Base-by-base conservation (phyloP, 2,113 vertebrate genomes). In the Oceanites oceanicus region DNA sequence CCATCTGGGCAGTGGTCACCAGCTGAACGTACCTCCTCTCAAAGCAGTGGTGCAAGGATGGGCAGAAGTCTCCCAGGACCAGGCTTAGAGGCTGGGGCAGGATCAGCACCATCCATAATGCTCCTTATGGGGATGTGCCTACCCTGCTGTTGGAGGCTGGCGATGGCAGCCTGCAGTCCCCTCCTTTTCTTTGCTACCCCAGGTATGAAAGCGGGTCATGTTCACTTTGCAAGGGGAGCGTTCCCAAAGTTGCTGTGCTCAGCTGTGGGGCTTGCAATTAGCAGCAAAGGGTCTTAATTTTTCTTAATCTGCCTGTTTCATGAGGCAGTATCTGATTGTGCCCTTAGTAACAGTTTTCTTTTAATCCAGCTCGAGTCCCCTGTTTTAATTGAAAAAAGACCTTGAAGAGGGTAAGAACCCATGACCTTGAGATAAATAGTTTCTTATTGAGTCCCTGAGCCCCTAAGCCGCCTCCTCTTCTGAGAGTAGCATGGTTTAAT, bases 311-410 rank as follows among this genome's bases (percentile, higher is more conserved):
- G 47, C 47, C n/a, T 40, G n/a, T 86, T 95, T 67, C 58, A 52
- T 1, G 12, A 85, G 53, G 47, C 30, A 53, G 49, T 58, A 73
- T 97, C 49, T 90, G 85, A 11, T 70, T 72, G 50, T 87, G 86
- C 66, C 71, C 62, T 70, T 89, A 85, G 80, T 89, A 86, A 75
- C 47, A 40, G 6, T 5, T 17, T 76, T 91, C 91, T 82, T 96
- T 78, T 25, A 78, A 82, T 85, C 52, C 62, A 91, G 76, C 81
- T 92, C 1, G 11, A 94, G 70, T 65, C 70, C 88, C 15, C 50
- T 94, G 32, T 97, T 95, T 91, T 96, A 97, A 85, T 76, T 85
- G 80, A 68, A 94, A 58, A 94, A 92, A 95, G 86, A 88, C 78
- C 65, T 83, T 86, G 68, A 83, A 94, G 84, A 89, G 91, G 34